Percentiles rank a stretch among this genome's conserved stretches.
Evolutionary conservation across 2,113 vertebrate species (phyloP).

Genomic region (Perca flavescens): DNA sequence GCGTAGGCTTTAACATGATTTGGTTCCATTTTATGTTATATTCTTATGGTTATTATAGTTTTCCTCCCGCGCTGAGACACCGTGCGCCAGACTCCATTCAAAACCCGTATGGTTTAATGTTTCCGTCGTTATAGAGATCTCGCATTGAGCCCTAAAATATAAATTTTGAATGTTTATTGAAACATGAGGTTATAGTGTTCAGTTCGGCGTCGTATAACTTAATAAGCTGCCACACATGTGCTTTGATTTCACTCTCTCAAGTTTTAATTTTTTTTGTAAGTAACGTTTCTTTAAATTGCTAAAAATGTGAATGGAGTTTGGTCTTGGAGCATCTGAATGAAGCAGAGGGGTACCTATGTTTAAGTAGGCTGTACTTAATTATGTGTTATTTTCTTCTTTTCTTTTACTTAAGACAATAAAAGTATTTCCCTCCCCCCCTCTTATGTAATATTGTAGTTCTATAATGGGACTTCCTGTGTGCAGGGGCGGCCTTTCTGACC

Average conservation of each 20-base stretch:
- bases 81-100: not conserved
- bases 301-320: not conserved
- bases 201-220: not conserved
- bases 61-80: too few species aligned
- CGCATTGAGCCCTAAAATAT: not conserved
- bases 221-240: not conserved
- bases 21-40: too few species aligned
- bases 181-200: not conserved
- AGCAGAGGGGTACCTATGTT: not conserved
- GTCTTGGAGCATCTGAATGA: not conserved
- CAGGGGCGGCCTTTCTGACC: slow-evolving; percentile 93
- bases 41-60: too few species aligned
- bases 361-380: too few species aligned
- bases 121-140: not conserved
- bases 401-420: too few species aligned
- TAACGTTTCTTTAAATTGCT: not conserved
- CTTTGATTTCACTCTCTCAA: too few species aligned
- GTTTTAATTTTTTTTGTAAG: too few species aligned
- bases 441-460: not conserved
- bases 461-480: slow-evolving; percentile 10
- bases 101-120: not conserved
- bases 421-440: too few species aligned
- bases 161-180: not conserved
- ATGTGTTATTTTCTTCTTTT: too few species aligned
- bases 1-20: too few species aligned